Evolutionary conservation across 2,113 vertebrate species (phyloP).

Genomic region (Rhegmatorhina hoffmannsi): DNA sequence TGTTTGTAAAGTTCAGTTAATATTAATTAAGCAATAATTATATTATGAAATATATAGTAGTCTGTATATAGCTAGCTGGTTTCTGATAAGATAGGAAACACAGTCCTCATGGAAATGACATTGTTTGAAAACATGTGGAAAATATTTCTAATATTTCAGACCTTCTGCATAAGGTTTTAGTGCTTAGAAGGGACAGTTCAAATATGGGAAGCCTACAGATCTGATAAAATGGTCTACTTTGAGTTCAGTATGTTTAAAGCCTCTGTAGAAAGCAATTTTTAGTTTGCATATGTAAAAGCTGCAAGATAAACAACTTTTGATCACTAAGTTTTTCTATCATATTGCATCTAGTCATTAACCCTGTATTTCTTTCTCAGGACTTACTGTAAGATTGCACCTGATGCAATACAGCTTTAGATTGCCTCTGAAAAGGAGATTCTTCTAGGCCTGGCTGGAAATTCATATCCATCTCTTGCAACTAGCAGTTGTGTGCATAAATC

Average conservation of each 20-base stretch:
- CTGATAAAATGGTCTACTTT: neutral
- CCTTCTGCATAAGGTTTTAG: neutral
- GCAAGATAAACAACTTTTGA: neutral
- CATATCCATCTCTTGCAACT: neutral
- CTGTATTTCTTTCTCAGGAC: neutral
- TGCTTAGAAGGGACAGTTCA: neutral
- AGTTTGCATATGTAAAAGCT: neutral
- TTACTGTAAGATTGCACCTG: neutral
- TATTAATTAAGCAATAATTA: neutral
- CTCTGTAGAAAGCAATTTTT: neutral
- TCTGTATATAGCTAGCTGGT: neutral
- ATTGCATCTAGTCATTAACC: neutral
- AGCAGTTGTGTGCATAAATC: neutral
- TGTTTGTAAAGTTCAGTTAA: neutral
- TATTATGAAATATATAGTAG: neutral
- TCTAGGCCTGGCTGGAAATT: neutral
- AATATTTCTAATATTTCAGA: neutral
- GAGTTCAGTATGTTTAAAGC: neutral
- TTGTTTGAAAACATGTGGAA: neutral
- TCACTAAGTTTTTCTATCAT: neutral
- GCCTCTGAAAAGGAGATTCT: neutral
- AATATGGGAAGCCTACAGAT: neutral
- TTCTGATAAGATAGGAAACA: neutral
- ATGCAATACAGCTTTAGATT: neutral
- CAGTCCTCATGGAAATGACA: neutral